Percentiles rank a stretch among this genome's conserved stretches.
Evolutionary conservation across 2,888 invertebrate genomes (phyloP).

Genomic region (Perdita meconis): DNA sequence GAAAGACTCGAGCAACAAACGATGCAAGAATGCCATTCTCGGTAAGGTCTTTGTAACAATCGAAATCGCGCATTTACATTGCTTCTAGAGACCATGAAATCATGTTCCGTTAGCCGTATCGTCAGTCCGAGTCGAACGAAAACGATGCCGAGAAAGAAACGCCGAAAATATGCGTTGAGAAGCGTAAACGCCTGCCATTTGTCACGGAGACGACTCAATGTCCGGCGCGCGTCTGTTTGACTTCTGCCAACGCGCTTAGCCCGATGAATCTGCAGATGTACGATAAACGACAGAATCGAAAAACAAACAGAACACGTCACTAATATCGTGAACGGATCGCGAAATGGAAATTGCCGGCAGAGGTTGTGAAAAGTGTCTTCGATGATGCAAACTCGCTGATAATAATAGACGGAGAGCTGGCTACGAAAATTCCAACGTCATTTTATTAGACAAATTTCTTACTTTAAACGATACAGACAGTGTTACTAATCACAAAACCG

Average conservation of each 20-base stretch:
- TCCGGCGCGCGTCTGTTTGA: slow-evolving; percentile 29
- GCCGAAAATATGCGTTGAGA: slow-evolving; percentile 47
- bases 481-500: too few relatives aligned
- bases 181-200: slow-evolving; percentile 43
- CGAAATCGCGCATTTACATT: too few relatives aligned
- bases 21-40: too few relatives aligned
- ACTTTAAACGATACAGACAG: too few relatives aligned
- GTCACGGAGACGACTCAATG: slow-evolving; percentile 48
- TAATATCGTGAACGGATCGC: slow-evolving; percentile 24
- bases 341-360: neutral
- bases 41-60: too few relatives aligned
- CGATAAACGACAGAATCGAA: slow-evolving; percentile 45
- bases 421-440: neutral
- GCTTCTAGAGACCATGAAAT: too few relatives aligned
- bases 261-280: slow-evolving; percentile 43
- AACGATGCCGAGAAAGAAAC: slow-evolving; percentile 1
- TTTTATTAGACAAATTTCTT: too few relatives aligned
- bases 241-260: slow-evolving; percentile 11
- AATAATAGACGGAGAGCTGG: neutral
- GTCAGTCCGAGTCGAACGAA: slow-evolving; percentile 10
- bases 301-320: slow-evolving; percentile 39
- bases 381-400: neutral
- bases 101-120: slow-evolving; percentile 11
- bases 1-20: too few relatives aligned
- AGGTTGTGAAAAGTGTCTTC: slow-evolving; percentile 7